Base-by-base conservation (phyloP, 2,888 invertebrate species). In the Aphidius colemani region DNA sequence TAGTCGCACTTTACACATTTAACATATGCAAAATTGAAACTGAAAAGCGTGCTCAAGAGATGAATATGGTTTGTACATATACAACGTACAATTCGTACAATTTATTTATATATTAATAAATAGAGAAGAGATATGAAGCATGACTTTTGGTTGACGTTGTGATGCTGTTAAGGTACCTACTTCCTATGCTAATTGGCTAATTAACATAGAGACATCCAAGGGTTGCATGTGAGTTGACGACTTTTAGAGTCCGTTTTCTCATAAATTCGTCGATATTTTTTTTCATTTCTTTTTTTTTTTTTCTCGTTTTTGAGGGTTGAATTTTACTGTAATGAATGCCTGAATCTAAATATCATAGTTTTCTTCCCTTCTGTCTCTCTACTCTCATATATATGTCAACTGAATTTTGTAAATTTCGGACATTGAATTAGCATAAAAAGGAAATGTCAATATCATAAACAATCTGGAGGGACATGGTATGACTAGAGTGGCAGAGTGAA, bases 121-220 rank as follows among this genome's bases (percentile, higher is more conserved):
- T 7, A 10, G 48, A 53, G 39, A 44, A 30, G 10, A 51, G 43
- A 67, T 59, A 65, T 30, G 30, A 30, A 30, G 30, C 30, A 30
- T 30, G 30, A 63, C 46, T 59, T 60, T 50, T 51, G n/a, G 53
- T 46, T 51, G 51, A 58, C 55, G 46, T 30, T 57, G 30, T 30
- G 62, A 13, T 51, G 46, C 18, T 44, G 61, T 43, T 53, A 51
- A 55, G 58, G 55, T 49, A 67, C 63, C 69, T 66, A 71, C 78
- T 80, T 80, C 76, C 75, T 78, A 80, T 80, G 80, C 79, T 80
- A 80, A 80, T 80, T 78, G 75, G 65, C 63, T 77, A 80, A 80
- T 80, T 80, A 80, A 80, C 80, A 80, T 80, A 80, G 75, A 72
- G 68, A 67, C 70, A 74, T 70, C 73, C 71, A 74, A 69, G 67